Percentiles rank a stretch among this genome's conserved stretches.
phyloP scores from a whole-genome alignment of 2,888 invertebrate genomes.

The Amiota mariae region DNA sequence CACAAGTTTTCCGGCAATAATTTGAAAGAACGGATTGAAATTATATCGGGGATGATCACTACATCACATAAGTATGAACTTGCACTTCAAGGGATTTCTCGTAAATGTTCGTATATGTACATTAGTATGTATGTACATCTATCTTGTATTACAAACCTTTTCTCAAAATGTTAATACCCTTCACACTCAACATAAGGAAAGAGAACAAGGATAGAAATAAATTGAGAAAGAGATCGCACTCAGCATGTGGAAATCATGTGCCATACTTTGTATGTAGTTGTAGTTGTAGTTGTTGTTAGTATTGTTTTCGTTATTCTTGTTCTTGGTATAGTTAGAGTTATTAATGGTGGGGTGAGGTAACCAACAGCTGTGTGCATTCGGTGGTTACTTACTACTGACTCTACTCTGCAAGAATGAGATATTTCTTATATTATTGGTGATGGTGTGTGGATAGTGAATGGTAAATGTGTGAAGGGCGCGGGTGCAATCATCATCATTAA shows the following conservation, averaged over 20 bases:
- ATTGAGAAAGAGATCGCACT: neutral
- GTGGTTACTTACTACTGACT: neutral
- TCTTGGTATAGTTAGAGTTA: neutral
- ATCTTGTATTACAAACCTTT: neutral
- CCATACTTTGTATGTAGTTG: neutral
- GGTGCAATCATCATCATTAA: too few species aligned
- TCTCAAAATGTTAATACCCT: neutral
- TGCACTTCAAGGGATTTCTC: neutral
- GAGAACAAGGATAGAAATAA: neutral
- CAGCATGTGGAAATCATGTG: constrained; percentile 15
- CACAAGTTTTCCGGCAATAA: neutral
- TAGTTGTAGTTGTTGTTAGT: neutral
- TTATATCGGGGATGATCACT: neutral
- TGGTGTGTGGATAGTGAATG: too few species aligned
- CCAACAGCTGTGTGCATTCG: neutral
- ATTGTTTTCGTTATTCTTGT: too few species aligned
- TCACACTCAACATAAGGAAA: neutral
- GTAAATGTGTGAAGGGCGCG: too few species aligned
- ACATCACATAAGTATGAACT: neutral
- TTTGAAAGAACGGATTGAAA: neutral
- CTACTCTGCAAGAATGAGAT: neutral
- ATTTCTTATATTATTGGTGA: neutral
- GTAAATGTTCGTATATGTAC: neutral
- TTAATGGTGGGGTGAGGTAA: neutral
- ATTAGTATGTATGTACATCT: neutral